These are phyloP conservation scores for Sminthurides aquaticus DNA, from an alignment of 2,888 invertebrate genomes.

Conservation along the genomic window DNA sequence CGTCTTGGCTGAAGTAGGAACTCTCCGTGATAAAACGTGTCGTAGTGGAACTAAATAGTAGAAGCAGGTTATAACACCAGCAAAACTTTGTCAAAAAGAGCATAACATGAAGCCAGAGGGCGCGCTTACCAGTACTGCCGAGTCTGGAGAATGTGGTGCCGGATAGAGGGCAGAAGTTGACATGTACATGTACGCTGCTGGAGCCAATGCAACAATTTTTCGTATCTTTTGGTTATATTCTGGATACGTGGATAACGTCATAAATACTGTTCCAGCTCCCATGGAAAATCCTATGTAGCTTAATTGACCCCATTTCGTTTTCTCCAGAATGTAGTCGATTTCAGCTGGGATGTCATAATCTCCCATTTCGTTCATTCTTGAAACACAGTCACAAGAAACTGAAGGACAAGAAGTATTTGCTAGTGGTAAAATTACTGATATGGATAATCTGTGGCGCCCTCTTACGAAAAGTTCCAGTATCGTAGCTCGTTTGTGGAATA, in stretches of 20 bases:
- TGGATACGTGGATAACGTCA: background rate
- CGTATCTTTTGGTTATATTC: background rate
- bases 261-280: background rate
- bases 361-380: constrained; percentile 1
- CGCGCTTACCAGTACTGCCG: background rate
- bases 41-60: background rate
- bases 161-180: constrained; percentile 1
- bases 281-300: constrained; percentile 2
- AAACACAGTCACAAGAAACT: no score
- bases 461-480: constrained; percentile 4
- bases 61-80: no score
- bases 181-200: constrained; percentile 6
- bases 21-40: background rate
- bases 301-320: background rate
- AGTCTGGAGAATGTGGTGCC: background rate
- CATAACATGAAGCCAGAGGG: background rate
- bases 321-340: constrained; percentile 4
- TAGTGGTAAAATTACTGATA: no score
- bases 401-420: no score
- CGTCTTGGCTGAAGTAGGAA: background rate
- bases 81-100: constrained; percentile 2
- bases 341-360: background rate
- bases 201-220: background rate
- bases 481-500: background rate
- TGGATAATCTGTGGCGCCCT: no score